These are phyloP conservation scores for Panorpa germanica DNA, from an alignment of 2,888 invertebrate species.

Conservation along the genomic window DNA sequence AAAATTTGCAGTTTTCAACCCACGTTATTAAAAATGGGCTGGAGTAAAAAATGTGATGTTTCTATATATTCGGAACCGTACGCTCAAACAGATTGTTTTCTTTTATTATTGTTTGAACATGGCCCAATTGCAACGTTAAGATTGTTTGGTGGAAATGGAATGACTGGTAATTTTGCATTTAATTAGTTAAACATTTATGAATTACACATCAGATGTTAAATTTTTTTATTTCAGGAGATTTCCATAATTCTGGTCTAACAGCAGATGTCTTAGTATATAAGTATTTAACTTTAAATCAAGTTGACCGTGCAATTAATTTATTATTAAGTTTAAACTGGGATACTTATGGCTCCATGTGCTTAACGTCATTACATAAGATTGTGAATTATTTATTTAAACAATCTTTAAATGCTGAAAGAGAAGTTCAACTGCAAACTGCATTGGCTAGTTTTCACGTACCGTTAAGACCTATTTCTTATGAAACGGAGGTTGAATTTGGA, in stretches of 20 bases:
- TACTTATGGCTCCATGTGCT: constrained; percentile 50
- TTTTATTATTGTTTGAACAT: constrained; percentile 37
- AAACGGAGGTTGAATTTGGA: constrained; percentile 52
- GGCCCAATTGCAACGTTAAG: constrained; percentile 38
- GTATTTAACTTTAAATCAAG: constrained; percentile 40
- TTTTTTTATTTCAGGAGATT: constrained; percentile 16
- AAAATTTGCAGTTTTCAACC: constrained; percentile 26
- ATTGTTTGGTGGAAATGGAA: constrained; percentile 28
- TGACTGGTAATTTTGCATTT: constrained; percentile 15
- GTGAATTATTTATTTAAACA: constrained; percentile 34
- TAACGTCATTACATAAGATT: constrained; percentile 54
- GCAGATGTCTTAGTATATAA: constrained; percentile 38
- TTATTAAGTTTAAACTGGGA: constrained; percentile 58
- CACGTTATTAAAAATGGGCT: constrained; percentile 32
- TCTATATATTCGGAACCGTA: constrained; percentile 19
- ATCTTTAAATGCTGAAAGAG: constrained; percentile 20
- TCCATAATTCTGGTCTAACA: constrained; percentile 29
- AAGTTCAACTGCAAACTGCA: constrained; percentile 50
- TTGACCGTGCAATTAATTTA: constrained; percentile 49
- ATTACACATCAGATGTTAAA: too few species aligned
- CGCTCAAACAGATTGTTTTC: constrained; percentile 29
- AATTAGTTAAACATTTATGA: constrained; percentile 1
- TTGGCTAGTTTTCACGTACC: constrained; percentile 66
- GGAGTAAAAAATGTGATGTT: constrained; percentile 32
- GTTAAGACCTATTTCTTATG: constrained; percentile 40